Conservation (phyloP, 2,113 vertebrate genomes). For the Saguinus imperator region DNA sequence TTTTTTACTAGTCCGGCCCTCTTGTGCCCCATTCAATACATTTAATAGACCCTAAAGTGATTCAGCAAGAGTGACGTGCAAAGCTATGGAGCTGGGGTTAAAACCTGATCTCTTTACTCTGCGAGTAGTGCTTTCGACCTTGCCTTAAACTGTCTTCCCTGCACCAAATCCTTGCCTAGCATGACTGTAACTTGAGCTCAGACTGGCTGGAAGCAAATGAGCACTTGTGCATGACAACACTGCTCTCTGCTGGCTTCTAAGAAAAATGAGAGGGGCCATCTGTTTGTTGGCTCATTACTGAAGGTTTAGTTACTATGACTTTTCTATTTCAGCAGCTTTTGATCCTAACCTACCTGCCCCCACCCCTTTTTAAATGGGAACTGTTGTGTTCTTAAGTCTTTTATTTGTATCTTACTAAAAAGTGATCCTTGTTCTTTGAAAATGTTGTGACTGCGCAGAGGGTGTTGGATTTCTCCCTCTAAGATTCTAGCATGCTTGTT, state of each 20-base stretch:
- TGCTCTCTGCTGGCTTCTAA: constrained; percentile 24
- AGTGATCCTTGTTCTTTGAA: not conserved
- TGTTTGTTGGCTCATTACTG: not conserved
- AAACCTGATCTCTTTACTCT: not conserved
- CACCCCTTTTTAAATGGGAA: not conserved
- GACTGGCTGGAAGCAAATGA: fast-evolving
- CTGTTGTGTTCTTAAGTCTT: not conserved
- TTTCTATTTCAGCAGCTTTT: not conserved
- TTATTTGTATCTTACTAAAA: not conserved
- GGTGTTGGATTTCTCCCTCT: not conserved
- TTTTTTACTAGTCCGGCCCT: not conserved
- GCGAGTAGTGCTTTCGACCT: not conserved
- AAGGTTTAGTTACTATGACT: not conserved
- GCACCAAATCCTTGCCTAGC: not conserved
- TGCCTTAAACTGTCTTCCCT: not conserved
- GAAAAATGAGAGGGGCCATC: not conserved
- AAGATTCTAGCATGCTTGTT: not conserved
- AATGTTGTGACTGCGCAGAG: not conserved
- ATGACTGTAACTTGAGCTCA: not conserved
- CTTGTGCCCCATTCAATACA: not conserved
- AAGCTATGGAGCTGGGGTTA: not conserved
- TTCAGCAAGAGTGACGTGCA: not conserved
- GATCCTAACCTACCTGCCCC: not conserved
- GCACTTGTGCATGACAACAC: not conserved
- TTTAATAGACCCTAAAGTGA: not conserved